Evolutionary conservation across 1,140 invertebrate genomes (phyloP), one percentile per base, ranked within the genome.

Genomic region (Leucophenga varia): DNA sequence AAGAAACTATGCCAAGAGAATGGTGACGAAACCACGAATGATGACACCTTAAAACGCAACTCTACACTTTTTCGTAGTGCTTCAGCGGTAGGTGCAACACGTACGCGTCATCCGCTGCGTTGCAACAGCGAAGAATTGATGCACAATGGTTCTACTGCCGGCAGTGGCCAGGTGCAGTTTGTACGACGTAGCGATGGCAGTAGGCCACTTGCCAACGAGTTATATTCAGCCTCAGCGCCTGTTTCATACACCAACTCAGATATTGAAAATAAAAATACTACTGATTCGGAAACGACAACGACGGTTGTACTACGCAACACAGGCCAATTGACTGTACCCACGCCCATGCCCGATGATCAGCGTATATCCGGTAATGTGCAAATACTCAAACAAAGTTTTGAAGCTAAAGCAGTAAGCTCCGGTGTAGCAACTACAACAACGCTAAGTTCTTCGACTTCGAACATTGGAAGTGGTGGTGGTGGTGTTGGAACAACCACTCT

Each of bases 301-400:
- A 43, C 39, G 10, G 57, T 67, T 16, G 49, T 61, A 18, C 35
- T 68, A 47, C 70, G 64, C 10, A 19, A 9, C 12, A 30, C n/a
- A n/a, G 18, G 35, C 12, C 18, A 40, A 30, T 5, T 46, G 42
- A 21, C 47, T 36, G 22, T 51, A 50, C 3, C 14, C n/a, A 7
- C 5, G 18, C 39, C 50, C 12, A 40, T 54, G 16, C 36, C 59
- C 4, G 64, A 64, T 10, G 63, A 70, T 52, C 64, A 73, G 57
- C 73, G 67, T 39, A 78, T 78, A 14, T 79, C 80, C 3, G 86
- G 87, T 8, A 84, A 86, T 54, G 90, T 93, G 14, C 85, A 85
- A 79, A 89, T 86, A 77, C 80, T 90, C 44, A 91, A 90, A 75
- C 88, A 88, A 72, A 89, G 90, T 67, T 90, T 92, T 69, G 89